Evolutionary conservation across 2,797 vertebrate genomes (phyloP).

Genomic region (Megaceryle alcyon): DNA sequence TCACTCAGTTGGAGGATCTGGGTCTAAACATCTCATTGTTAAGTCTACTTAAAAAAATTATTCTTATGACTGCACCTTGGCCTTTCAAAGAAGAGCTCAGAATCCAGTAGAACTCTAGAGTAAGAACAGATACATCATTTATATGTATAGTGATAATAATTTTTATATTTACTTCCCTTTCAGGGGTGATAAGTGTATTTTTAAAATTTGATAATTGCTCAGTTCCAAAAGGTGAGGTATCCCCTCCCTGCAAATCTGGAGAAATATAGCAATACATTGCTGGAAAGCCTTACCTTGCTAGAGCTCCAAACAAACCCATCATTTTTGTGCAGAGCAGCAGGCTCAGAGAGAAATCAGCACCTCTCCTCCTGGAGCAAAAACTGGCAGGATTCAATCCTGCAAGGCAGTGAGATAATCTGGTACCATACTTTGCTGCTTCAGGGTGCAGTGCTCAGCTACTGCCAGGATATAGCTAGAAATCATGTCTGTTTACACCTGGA

Average conservation of each 20-base stretch:
- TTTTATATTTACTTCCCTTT: neutral
- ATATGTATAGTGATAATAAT: fast-evolving
- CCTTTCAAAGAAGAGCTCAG: neutral
- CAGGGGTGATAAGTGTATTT: neutral
- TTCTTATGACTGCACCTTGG: neutral
- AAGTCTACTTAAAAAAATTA: neutral
- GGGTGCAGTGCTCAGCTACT: neutral
- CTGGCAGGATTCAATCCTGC: fast-evolving
- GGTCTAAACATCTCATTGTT: neutral
- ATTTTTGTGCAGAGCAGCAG: neutral
- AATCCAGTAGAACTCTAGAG: neutral
- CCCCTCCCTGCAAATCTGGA: neutral
- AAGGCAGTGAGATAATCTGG: neutral
- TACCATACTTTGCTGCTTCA: neutral
- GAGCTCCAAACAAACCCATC: neutral
- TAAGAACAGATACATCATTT: neutral
- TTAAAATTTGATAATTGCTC: neutral
- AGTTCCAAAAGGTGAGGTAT: neutral
- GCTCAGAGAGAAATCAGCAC: neutral
- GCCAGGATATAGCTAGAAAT: neutral
- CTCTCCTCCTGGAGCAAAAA: neutral
- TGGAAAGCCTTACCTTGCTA: neutral
- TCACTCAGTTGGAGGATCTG: neutral
- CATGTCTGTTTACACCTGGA: neutral
- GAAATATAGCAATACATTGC: neutral